These are phyloP conservation scores for Dicycla oo DNA, from an alignment of 2,888 invertebrate species.

Conservation along the genomic window DNA sequence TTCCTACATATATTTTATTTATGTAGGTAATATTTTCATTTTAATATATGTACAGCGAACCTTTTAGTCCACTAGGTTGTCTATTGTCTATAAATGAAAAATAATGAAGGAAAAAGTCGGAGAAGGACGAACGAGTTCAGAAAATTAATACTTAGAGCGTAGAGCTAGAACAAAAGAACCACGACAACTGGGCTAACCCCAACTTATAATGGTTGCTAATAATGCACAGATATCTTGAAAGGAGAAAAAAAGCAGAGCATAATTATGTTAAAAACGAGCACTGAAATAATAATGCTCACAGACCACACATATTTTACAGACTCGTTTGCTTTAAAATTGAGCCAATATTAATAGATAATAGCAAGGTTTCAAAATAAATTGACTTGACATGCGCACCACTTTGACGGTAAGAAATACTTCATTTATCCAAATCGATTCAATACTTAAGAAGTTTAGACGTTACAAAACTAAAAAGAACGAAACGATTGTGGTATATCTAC, in stretches of 20 bases:
- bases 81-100: conserved; percentile 28
- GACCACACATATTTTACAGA: conserved; percentile 25
- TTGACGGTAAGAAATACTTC: neutral
- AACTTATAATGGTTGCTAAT: conserved; percentile 27
- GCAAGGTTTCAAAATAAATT: conserved; percentile 21
- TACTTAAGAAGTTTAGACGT: conserved; percentile 10
- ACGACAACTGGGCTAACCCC: conserved; percentile 36
- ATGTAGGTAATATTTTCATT: neutral
- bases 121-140: conserved; percentile 26
- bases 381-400: conserved; percentile 22
- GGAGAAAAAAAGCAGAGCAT: conserved; percentile 42
- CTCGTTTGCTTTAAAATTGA: conserved; percentile 7
- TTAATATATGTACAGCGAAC: neutral
- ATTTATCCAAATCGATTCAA: conserved; percentile 17
- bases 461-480: conserved; percentile 4
- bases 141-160: conserved; percentile 34
- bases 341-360: conserved; percentile 7
- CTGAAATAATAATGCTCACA: conserved; percentile 24
- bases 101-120: conserved; percentile 34
- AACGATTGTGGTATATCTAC: conserved; percentile 20
- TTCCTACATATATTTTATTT: neutral
- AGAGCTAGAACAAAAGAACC: conserved; percentile 32
- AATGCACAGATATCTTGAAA: conserved; percentile 36
- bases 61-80: conserved; percentile 30
- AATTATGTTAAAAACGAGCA: conserved; percentile 17